Conservation (phyloP, 2,113 vertebrate species). For the Callorhinus ursinus region DNA sequence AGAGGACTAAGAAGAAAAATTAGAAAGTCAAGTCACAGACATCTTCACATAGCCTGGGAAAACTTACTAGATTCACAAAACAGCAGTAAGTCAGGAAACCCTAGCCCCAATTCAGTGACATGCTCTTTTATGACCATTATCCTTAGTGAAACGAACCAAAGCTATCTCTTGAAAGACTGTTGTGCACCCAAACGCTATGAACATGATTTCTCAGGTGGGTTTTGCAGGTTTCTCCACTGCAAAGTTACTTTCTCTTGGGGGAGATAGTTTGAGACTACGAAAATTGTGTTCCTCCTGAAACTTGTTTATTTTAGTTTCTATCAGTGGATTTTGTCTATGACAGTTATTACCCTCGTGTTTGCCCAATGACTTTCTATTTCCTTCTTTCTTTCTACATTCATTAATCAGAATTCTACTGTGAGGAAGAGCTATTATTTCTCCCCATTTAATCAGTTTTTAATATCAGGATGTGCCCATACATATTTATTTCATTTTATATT, state of each 20-base stretch:
- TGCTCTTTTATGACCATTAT: background rate
- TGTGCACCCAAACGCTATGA: background rate
- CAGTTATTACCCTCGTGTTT: background rate
- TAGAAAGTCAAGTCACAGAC: background rate
- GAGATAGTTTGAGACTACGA: background rate
- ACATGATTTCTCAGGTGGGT: background rate
- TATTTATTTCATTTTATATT: background rate
- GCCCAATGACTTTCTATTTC: conserved; percentile 23
- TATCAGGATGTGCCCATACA: background rate
- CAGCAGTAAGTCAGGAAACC: background rate
- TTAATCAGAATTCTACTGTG: conserved; percentile 7
- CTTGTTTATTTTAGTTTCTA: background rate
- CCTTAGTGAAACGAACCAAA: background rate
- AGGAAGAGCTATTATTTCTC: background rate
- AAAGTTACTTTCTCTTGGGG: background rate
- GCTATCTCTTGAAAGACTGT: background rate
- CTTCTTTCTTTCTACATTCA: background rate
- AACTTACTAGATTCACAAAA: background rate
- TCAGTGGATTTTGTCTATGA: background rate
- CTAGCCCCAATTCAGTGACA: background rate
- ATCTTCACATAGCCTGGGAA: background rate
- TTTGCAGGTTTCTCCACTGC: background rate
- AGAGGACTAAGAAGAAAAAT: conserved; percentile 79
- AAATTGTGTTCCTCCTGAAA: background rate
- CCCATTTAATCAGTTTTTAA: background rate